Percentiles rank a stretch among this genome's conserved stretches.
Evolutionary conservation across 2,113 vertebrate species (phyloP).

Genomic region (Paradoxurus hermaphroditus): DNA sequence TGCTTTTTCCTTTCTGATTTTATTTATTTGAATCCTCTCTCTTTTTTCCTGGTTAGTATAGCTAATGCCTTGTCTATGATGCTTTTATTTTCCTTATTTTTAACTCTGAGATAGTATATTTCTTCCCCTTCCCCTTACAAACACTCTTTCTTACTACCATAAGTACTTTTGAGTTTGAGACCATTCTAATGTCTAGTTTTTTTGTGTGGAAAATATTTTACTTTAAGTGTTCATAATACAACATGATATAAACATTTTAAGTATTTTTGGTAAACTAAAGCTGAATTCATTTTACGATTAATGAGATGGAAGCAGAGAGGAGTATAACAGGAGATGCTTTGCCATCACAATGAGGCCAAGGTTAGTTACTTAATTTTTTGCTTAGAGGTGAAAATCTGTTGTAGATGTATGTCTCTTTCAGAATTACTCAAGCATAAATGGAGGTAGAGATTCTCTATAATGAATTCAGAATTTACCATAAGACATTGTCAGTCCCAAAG

Average conservation of each 20-base stretch:
- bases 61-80: background rate
- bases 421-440: background rate
- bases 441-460: background rate
- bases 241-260: background rate
- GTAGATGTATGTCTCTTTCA: background rate
- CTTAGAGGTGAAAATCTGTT: background rate
- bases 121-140: background rate
- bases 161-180: constrained; percentile 12
- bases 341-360: background rate
- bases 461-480: background rate
- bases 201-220: background rate
- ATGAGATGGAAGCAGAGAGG: background rate
- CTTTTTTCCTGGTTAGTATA: background rate
- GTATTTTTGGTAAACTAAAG: background rate
- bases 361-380: constrained; percentile 2
- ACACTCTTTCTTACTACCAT: background rate
- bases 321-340: background rate
- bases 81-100: background rate
- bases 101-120: background rate
- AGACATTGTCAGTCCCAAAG: background rate
- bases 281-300: background rate
- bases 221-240: background rate
- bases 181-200: background rate
- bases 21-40: background rate
- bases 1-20: background rate